A percentile compares a stretch with the other conserved stretches of the same genome.
These are phyloP conservation scores for Merops nubicus DNA, from an alignment of 2,113 vertebrate species.

Conservation along the genomic window DNA sequence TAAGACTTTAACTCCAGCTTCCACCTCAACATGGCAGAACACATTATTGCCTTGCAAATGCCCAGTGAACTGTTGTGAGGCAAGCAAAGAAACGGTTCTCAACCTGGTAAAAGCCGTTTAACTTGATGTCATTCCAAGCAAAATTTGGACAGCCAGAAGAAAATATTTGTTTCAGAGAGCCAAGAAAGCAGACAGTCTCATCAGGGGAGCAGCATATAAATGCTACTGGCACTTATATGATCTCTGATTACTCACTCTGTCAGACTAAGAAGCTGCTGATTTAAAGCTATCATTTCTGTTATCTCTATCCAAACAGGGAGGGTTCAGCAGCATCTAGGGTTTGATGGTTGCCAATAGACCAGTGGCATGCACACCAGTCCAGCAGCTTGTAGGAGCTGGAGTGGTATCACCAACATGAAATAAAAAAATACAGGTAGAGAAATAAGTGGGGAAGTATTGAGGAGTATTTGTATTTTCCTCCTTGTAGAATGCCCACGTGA, in stretches of 20 bases:
- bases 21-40: background rate
- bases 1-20: background rate
- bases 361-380: background rate
- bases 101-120: background rate
- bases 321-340: background rate
- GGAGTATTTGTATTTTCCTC: background rate
- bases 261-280: background rate
- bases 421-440: background rate
- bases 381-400: background rate
- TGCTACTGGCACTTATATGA: background rate
- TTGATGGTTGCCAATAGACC: background rate
- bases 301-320: background rate
- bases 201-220: background rate
- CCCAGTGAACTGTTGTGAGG: background rate
- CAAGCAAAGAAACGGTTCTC: background rate
- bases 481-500: background rate
- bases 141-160: background rate
- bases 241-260: background rate
- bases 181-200: background rate
- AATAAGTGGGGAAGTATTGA: background rate
- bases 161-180: background rate
- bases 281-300: background rate
- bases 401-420: background rate
- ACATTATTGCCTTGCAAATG: background rate
- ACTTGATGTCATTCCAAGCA: background rate